phyloP scores from a whole-genome alignment of 2,113 vertebrate species.

The Psittacara wagleri region DNA sequence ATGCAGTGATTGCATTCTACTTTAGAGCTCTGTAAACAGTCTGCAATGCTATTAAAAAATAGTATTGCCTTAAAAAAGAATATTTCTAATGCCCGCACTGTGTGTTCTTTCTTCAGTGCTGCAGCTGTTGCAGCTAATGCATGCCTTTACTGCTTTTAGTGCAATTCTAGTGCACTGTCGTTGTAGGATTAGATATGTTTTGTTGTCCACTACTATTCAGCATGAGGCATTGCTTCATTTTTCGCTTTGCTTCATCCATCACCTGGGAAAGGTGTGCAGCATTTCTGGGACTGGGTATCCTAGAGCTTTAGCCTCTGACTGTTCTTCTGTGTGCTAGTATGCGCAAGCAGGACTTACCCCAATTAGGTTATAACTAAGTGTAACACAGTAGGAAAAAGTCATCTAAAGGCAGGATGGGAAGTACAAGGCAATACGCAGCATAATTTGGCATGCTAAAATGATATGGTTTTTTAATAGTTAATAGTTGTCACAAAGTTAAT shows the following conservation, averaged over 20 bases:
- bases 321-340: not conserved
- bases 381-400: not conserved
- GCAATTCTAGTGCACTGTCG: not conserved
- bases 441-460: rapidly evolving
- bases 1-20: not conserved
- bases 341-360: not conserved
- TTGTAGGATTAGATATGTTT: not conserved
- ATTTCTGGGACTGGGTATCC: not conserved
- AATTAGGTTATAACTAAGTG: not conserved
- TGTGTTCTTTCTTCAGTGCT: not conserved
- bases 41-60: not conserved
- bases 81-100: not conserved
- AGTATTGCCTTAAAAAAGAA: not conserved
- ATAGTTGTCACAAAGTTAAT: not conserved
- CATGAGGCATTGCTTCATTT: not conserved
- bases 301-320: not conserved
- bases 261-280: not conserved
- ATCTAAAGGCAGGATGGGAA: not conserved
- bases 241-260: not conserved
- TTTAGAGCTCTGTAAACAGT: not conserved
- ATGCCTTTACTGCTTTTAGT: not conserved
- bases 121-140: not conserved
- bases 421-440: not conserved
- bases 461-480: not conserved
- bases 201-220: not conserved